Base-by-base conservation (phyloP, 2,113 vertebrate genomes). In the Dissostichus mawsoni region DNA sequence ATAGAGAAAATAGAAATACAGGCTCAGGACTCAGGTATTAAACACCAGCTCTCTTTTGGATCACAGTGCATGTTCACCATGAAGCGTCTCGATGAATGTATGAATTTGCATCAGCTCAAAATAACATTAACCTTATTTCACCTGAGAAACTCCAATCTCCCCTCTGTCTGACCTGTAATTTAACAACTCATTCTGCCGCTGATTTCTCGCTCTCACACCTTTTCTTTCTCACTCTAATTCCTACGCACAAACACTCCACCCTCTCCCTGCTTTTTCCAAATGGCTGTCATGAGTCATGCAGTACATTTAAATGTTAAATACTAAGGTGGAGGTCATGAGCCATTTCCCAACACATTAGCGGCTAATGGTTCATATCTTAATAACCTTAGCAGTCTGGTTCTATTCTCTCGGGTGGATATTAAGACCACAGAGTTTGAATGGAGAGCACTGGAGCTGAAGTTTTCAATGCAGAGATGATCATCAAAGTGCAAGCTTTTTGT, bases 281-380 rank as follows among this genome's bases (percentile, higher is more conserved):
- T 89, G 88, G 71, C 82, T 83, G 78, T 69, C 82, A 88, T 92
- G 85, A 93, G 86, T 93, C 90, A 87, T 76, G 74, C 73, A 71
- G 89, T 82, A 87, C 89, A 92, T 92, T 93, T 91, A 91, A 92
- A 92, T 92, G 90, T 92, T 90, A 92, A 92, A 93, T 91, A 92
- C 93, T 89, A 83, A 93, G 88, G 90, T 89, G 75, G 92, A 86
- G 91, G 91, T 92, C 90, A 93, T 86, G 86, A 93, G 84, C 89
- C 85, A 93, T 94, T 94, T 91, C 85, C 90, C 74, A 77, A 61
- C 90, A 90, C 88, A 93, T 93, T 94, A 94, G 78, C 70, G 20
- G 59, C 87, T 92, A 94, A 94, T 92, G 89, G 90, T 86, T 94
- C 89, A 92, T 90, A 90, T 92, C 90, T 90, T 93, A 93, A 93